These are phyloP conservation scores for Nasonia oneida DNA, from an alignment of 2,888 invertebrate species.

Conservation along the genomic window DNA sequence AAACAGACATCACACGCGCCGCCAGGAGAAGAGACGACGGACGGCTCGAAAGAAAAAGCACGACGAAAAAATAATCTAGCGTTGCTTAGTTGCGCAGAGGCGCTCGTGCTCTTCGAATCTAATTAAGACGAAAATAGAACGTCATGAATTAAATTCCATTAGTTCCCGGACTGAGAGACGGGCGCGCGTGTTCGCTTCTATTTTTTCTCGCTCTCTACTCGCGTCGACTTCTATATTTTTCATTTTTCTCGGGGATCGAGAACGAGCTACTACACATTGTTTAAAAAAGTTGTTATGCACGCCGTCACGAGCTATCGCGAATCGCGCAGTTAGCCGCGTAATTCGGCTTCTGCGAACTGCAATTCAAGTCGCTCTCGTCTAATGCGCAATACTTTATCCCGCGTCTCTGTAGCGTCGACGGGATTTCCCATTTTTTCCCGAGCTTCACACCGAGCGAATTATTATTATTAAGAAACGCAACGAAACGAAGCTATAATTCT, in stretches of 20 bases:
- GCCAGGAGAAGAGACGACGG: constrained; percentile 1
- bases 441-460: not conserved
- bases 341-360: constrained; percentile 55
- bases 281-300: no score
- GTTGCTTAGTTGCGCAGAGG: not conserved
- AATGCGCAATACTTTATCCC: constrained; percentile 49
- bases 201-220: not conserved
- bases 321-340: constrained; percentile 53
- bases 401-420: not conserved
- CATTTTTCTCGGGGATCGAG: not conserved
- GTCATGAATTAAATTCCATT: constrained; percentile 66
- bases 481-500: no score
- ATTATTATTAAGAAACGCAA: no score
- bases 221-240: not conserved
- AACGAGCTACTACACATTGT: no score
- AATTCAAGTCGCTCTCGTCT: constrained; percentile 45
- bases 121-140: constrained; percentile 67
- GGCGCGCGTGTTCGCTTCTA: not conserved
- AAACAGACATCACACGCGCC: not conserved
- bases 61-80: not conserved
- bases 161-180: constrained; percentile 25
- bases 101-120: constrained; percentile 60
- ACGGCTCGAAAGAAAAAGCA: not conserved
- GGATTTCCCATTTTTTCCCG: not conserved
- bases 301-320: constrained; percentile 1